These are phyloP conservation scores for Spinus olivaceus DNA, from an alignment of 2,797 vertebrate genomes.

Conservation along the genomic window DNA sequence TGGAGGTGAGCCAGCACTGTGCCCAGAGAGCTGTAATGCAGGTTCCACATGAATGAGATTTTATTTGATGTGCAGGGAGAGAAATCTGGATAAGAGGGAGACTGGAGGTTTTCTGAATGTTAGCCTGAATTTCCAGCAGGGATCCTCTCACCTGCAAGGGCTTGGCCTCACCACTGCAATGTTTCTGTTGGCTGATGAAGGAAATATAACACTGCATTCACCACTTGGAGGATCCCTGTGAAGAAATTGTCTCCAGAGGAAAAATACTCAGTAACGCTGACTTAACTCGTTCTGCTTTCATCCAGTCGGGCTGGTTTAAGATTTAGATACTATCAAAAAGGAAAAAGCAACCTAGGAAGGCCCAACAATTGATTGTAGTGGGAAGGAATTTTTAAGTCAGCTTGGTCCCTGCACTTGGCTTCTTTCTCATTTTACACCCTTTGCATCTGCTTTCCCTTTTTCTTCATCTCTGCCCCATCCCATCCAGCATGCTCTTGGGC, in stretches of 20 bases:
- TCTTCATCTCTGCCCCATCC: not conserved
- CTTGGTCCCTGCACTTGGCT: not conserved
- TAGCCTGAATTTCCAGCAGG: not conserved
- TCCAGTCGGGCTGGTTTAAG: not conserved
- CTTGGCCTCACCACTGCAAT: not conserved
- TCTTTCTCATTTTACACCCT: not conserved
- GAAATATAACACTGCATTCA: not conserved
- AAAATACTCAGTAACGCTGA: not conserved
- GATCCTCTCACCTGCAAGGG: not conserved
- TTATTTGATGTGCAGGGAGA: not conserved
- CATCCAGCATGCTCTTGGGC: not conserved
- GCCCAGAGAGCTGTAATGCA: not conserved
- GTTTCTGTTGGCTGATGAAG: constrained; percentile 16
- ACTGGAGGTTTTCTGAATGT: not conserved
- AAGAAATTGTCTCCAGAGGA: not conserved
- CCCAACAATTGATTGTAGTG: not conserved
- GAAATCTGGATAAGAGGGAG: not conserved
- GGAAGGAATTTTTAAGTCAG: not conserved
- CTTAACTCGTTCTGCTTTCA: not conserved
- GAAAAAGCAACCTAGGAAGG: not conserved
- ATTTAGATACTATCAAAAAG: not conserved
- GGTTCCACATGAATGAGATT: not conserved
- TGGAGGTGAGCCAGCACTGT: not conserved
- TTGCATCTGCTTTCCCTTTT: not conserved
- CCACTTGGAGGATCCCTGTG: not conserved